Base-by-base conservation (phyloP, 2,888 invertebrate genomes). In the Lasius platythorax region DNA sequence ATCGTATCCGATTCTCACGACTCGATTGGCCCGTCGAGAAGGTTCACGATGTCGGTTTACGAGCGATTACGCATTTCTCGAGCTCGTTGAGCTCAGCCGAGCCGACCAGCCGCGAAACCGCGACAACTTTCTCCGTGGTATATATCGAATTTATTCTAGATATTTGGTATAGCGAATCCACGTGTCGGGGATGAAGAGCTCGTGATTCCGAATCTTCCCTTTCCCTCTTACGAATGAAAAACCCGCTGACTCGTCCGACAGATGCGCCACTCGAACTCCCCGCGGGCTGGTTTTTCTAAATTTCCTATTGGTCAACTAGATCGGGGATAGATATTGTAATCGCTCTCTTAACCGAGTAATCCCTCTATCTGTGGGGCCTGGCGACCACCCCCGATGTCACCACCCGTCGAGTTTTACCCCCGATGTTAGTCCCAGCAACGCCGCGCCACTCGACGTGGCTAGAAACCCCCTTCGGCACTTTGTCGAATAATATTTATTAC, bases 281-380 rank as follows among this genome's bases (percentile, higher is more conserved):
- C 66, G 28, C 53, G 61, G 72, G 78, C 40, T 30, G 56, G 67
- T 83, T 76, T 85, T 61, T 81, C 82, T 70, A 63, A 82, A 83
- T 50, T 66, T 63, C 72, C 79, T 50, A 56, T 86, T 74, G 86
- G 73, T 66, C 68, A 79, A 81, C 63, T 63, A 73, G 64, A 75
- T 91, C 91, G 83, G 56, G 91, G 91, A 93, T 91, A 89, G 93
- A 93, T 93, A 93, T 93, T 91, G 93, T 93, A 94, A 94, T 94
- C 92, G 91, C 88, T 88, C 88, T 91, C 90, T 89, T 92, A 92
- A 93, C 86, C 90, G 87, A 88, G 84, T 91, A 91, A 92, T 89
- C 83, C 76, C 88, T 88, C 74, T 84, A 85, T 76, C 85, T 43
- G 40, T 61, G 70, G 88, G 82, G 85, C 79, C 64, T 67, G 76